A percentile compares a stretch with the other conserved stretches of the same genome.
These are phyloP conservation scores for Riptortus pedestris DNA, from an alignment of 1,140 invertebrate genomes.

Conservation along the genomic window DNA sequence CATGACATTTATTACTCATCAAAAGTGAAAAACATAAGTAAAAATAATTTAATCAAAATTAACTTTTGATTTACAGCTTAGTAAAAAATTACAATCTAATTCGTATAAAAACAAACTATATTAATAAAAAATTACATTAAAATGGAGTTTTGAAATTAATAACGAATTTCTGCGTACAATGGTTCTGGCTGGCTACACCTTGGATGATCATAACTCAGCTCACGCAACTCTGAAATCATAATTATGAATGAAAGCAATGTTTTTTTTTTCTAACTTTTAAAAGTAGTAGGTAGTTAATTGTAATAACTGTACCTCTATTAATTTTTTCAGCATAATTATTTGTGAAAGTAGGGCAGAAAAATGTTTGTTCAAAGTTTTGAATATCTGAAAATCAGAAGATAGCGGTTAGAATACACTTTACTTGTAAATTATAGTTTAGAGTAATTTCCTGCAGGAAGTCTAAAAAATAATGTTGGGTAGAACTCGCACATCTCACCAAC, in stretches of 20 bases:
- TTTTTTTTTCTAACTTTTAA: not conserved
- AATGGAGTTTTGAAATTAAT: not conserved
- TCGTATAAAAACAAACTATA: too few species aligned
- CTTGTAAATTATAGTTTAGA: too few species aligned
- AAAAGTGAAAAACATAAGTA: too few species aligned
- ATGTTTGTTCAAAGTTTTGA: not conserved
- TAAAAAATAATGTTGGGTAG: too few species aligned
- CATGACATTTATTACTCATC: too few species aligned
- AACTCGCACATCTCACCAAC: too few species aligned
- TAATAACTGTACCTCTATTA: conserved; percentile 20
- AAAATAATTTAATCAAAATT: too few species aligned
- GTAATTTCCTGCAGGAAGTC: too few species aligned
- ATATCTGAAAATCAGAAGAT: conserved; percentile 10
- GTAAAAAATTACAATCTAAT: too few species aligned
- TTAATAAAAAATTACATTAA: too few species aligned
- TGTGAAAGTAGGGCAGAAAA: conserved; percentile 25
- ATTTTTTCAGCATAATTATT: conserved; percentile 23
- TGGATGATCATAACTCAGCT: conserved; percentile 24
- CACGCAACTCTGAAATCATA: conserved; percentile 12
- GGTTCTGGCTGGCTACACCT: conserved; percentile 1
- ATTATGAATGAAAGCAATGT: not conserved
- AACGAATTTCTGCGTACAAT: conserved; percentile 1
- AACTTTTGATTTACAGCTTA: too few species aligned
- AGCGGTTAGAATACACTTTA: too few species aligned
- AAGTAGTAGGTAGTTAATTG: not conserved